Conservation (phyloP, 2,113 vertebrate genomes). For the Archocentrus centrarchus region DNA sequence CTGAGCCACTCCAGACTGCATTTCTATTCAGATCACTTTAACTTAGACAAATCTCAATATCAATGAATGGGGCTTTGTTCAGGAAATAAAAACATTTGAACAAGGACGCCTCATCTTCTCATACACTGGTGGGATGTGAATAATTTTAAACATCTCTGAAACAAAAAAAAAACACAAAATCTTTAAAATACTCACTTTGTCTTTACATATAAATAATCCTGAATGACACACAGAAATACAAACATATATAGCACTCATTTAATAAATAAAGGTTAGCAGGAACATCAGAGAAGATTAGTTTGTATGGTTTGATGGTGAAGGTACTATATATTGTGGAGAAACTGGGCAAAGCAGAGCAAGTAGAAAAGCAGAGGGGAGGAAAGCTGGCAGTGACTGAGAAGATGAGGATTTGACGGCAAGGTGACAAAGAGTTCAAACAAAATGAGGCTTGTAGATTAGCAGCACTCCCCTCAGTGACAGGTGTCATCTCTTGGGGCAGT, state of each 20-base stretch:
- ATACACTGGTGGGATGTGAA: slow-evolving; percentile 28
- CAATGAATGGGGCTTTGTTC: slow-evolving; percentile 79
- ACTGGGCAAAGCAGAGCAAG: slow-evolving; percentile 56
- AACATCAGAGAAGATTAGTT: slow-evolving; percentile 23
- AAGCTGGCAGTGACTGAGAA: slow-evolving; percentile 91
- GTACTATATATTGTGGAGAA: slow-evolving; percentile 55
- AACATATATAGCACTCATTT: neutral
- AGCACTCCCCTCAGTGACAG: slow-evolving; percentile 94
- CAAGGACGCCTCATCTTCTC: slow-evolving; percentile 70
- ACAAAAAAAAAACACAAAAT: slow-evolving; percentile 1
- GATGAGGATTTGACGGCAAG: slow-evolving; percentile 95
- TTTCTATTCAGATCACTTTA: slow-evolving; percentile 80
- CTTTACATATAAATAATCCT: slow-evolving; percentile 7
- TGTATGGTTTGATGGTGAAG: slow-evolving; percentile 41
- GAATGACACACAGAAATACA: neutral
- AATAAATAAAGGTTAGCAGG: slow-evolving; percentile 1
- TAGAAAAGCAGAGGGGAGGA: slow-evolving; percentile 76
- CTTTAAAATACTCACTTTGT: neutral
- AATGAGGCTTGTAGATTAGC: slow-evolving; percentile 98
- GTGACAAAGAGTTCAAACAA: slow-evolving; percentile 96
- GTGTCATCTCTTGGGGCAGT: slow-evolving; percentile 99
- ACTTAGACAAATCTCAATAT: slow-evolving; percentile 81
- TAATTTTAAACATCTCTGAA: slow-evolving; percentile 40
- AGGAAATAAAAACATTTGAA: slow-evolving; percentile 79
- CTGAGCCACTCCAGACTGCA: slow-evolving; percentile 74